Percentiles rank a stretch among this genome's conserved stretches.
Evolutionary conservation across 1,140 invertebrate species (phyloP).

Genomic region (Agrilus planipennis): DNA sequence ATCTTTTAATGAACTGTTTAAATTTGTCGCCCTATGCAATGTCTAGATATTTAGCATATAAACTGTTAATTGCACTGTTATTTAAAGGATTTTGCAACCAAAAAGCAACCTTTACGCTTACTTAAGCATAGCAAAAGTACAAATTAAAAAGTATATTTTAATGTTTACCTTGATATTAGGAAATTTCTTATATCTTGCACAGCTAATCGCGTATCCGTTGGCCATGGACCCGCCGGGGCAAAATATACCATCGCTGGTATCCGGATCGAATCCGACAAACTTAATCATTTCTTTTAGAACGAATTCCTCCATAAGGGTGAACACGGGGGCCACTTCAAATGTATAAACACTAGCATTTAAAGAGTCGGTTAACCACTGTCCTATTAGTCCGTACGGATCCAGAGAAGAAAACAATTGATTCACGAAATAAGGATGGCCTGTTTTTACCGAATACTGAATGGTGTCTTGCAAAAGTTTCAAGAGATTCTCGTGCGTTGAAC

Average conservation of each 20-base stretch:
- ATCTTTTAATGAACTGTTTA: too few species aligned
- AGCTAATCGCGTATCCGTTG: slow-evolving; percentile 88
- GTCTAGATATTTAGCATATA: too few species aligned
- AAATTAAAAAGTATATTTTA: too few species aligned
- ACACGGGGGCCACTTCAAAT: slow-evolving; percentile 83
- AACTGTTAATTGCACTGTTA: too few species aligned
- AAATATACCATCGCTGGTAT: slow-evolving; percentile 78
- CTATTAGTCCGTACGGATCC: slow-evolving; percentile 75
- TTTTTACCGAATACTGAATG: slow-evolving; percentile 74
- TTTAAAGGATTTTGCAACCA: too few species aligned
- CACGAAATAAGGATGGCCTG: slow-evolving; percentile 75
- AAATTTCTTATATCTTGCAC: slow-evolving; percentile 64
- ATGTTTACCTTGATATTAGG: slow-evolving; percentile 71
- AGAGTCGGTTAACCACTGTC: slow-evolving; percentile 75
- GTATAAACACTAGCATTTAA: slow-evolving; percentile 83
- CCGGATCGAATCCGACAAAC: slow-evolving; percentile 71
- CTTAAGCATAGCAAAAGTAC: too few species aligned
- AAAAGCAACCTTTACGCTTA: too few species aligned
- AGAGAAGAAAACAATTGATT: slow-evolving; percentile 76
- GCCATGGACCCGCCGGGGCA: slow-evolving; percentile 91
- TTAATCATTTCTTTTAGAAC: slow-evolving; percentile 71
- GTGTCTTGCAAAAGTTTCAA: slow-evolving; percentile 50
- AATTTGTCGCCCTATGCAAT: too few species aligned
- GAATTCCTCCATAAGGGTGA: slow-evolving; percentile 75
- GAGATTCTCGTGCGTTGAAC: slow-evolving; percentile 53